Evolutionary conservation across 2,888 invertebrate species (phyloP), one percentile per base, ranked within the genome.

Genomic region (Andrena marginata): DNA sequence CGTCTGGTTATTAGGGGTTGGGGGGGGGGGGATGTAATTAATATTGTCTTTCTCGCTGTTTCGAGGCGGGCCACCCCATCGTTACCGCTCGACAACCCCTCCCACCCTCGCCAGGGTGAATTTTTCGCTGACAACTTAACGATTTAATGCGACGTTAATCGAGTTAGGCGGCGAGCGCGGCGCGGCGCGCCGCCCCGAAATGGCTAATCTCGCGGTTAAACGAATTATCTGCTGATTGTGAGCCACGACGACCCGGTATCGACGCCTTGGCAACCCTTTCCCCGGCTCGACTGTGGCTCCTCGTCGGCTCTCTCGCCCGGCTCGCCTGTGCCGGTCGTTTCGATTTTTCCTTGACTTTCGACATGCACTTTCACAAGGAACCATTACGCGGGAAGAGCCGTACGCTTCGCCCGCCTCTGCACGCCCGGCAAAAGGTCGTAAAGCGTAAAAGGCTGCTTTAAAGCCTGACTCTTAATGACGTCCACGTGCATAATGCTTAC

Each of bases 371-470:
- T 80, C 80, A 77, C 80, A 60, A 78, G 78, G 80, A 80, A 87
- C 84, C 85, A 87, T 87, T 87, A 84, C 76, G 68, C 81, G 69
- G 49, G 80, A 51, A 68, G 79, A 78, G 82, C 74, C 77, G 67
- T 71, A 76, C 71, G 79, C 74, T 42, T 80, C 74, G 62, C 69
- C 8, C 23, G 56, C 56, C 56, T 26, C 26, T 33, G 74, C 76
- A 54, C 69, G 71, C 73, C 84, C 89, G 88, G 89, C 90, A 86
- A 85, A 90, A 90, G 90, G 87, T 91, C 91, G 90, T 92, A 92
- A 92, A 92, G 89, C 89, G 90, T 92, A 90, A 92, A 92, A 92
- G 91, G 92, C 87, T 88, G 89, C 86, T 91, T 92, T 91, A 92
- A 91, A 92, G 88, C 91, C 90, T 64, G 85, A 88, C 88, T 90